Conservation (phyloP, 2,888 invertebrate species). For the Eugnorisma glareosa region DNA sequence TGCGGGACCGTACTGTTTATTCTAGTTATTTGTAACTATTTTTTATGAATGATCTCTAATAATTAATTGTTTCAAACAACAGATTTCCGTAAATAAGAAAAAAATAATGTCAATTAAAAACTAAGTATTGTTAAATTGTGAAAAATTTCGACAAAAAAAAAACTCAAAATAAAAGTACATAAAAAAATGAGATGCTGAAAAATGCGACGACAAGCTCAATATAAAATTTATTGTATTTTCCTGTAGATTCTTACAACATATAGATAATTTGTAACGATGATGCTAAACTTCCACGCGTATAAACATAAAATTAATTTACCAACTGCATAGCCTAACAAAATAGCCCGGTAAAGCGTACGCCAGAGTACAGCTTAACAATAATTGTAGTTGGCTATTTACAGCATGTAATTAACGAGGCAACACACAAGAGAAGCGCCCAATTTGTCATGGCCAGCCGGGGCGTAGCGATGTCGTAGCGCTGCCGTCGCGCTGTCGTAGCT, state of each 20-base stretch:
- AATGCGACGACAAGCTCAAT: neutral
- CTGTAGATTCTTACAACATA: neutral
- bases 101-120: neutral
- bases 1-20: neutral
- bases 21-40: neutral
- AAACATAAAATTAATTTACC: slow-evolving; percentile 37
- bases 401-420: slow-evolving; percentile 80
- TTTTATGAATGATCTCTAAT: neutral
- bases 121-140: neutral
- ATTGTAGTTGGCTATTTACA: slow-evolving; percentile 76
- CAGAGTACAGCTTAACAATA: slow-evolving; percentile 78
- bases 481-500: slow-evolving; percentile 65
- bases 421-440: slow-evolving; percentile 77
- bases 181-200: neutral
- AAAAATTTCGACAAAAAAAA: neutral
- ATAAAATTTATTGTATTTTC: neutral
- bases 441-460: slow-evolving; percentile 78
- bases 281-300: neutral
- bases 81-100: neutral
- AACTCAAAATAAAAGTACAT: neutral
- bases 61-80: neutral
- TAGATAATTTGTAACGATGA: neutral
- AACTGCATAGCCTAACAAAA: slow-evolving; percentile 56
- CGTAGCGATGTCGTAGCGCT: slow-evolving; percentile 64
- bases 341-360: slow-evolving; percentile 60